A percentile compares a stretch with the other conserved stretches of the same genome.
Conservation (phyloP, 2,888 invertebrate species). For the Myathropa florea region DNA sequence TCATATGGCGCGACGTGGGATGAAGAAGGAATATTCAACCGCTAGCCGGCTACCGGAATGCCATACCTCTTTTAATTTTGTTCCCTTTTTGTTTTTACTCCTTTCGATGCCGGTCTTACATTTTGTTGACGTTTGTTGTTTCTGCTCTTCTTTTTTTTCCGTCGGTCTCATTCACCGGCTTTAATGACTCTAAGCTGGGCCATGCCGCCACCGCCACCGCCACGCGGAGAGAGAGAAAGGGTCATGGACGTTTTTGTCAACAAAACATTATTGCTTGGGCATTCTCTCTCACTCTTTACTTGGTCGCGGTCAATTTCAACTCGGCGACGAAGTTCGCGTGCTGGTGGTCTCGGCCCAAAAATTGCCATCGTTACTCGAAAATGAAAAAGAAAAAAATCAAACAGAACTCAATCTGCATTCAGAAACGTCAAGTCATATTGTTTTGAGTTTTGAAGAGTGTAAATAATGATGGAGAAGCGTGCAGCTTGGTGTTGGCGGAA, state of each 20-base stretch:
- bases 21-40: slow-evolving; percentile 12
- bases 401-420: slow-evolving; percentile 17
- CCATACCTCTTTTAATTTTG: slow-evolving; percentile 16
- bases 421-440: slow-evolving; percentile 59
- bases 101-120: background rate
- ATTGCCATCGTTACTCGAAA: slow-evolving; percentile 14
- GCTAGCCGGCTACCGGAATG: slow-evolving; percentile 54
- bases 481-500: slow-evolving; percentile 28
- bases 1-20: slow-evolving; percentile 7
- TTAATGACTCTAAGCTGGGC: slow-evolving; percentile 25
- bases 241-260: slow-evolving; percentile 56
- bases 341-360: slow-evolving; percentile 56
- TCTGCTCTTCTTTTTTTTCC: slow-evolving; percentile 6
- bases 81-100: background rate
- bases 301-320: slow-evolving; percentile 29
- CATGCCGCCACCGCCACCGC: background rate
- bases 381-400: slow-evolving; percentile 14
- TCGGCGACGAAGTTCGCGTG: background rate
- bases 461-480: slow-evolving; percentile 45
- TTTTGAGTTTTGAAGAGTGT: slow-evolving; percentile 39
- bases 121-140: slow-evolving; percentile 48
- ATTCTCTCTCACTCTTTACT: slow-evolving; percentile 4
- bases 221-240: background rate
- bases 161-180: slow-evolving; percentile 54
- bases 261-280: slow-evolving; percentile 50